phyloP scores from a whole-genome alignment of 2,888 invertebrate genomes.

The Lithodes maja region DNA sequence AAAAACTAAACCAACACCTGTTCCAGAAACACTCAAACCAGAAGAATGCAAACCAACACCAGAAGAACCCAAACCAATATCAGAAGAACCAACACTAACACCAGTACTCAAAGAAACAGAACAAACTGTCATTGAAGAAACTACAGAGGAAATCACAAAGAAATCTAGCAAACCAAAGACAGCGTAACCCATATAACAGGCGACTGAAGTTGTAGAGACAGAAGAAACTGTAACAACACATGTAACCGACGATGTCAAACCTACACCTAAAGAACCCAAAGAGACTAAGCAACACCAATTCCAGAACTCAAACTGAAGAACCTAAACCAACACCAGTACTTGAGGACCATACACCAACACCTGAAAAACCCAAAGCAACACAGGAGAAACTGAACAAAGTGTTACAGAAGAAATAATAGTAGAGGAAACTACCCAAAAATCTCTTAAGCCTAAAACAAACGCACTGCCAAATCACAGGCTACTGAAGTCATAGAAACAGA shows the following conservation, averaged over 20 bases:
- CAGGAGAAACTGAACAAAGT: constrained; percentile 11
- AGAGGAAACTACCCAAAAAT: constrained; percentile 24
- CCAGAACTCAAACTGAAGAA: constrained; percentile 8
- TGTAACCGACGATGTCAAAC: not conserved
- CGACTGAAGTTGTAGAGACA: not conserved
- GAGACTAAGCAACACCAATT: not conserved
- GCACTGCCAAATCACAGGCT: constrained; percentile 15
- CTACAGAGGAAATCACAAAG: constrained; percentile 12
- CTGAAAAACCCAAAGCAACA: constrained; percentile 28
- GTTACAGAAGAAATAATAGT: constrained; percentile 19
- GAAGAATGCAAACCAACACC: not conserved
- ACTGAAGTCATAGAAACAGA: not conserved
- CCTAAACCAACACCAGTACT: constrained; percentile 7
- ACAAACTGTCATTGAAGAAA: not conserved
- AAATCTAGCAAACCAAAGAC: not conserved
- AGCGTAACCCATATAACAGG: not conserved
- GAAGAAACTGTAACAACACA: not conserved
- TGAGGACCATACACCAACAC: not conserved
- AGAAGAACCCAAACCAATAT: constrained; percentile 26
- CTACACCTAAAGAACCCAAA: not conserved
- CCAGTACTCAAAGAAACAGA: not conserved
- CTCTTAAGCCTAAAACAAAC: not conserved
- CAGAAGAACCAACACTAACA: constrained; percentile 3
- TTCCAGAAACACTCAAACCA: not conserved
- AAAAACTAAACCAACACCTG: constrained; percentile 21